Base-by-base conservation (phyloP, 2,888 invertebrate species). In the Molorchus minor region DNA sequence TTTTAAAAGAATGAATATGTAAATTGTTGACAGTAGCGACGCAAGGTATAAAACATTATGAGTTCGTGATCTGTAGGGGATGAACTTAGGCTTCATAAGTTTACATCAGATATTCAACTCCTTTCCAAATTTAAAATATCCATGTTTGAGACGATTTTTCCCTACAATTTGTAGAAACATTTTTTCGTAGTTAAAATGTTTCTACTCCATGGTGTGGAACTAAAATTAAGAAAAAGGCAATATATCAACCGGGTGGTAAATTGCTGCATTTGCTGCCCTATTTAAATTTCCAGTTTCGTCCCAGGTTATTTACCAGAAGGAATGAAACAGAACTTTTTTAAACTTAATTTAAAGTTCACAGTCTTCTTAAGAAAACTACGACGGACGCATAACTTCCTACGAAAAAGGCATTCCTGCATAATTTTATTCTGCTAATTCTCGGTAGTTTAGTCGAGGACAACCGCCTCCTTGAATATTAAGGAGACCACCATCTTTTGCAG, bases 401-500 rank as follows among this genome's bases (percentile, higher is more conserved):
- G 43, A 43, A 30, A 17, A 33, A 45, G 16, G 30, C 45, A 30
- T 45, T 45, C 45, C 45, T 45, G 45, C 29, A 45, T 45, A 13
- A 30, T 17, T 7, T 45, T 45, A 30, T 45, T 43, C 13, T 13
- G 16, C 45, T 45, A 45, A 45, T 45, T 45, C 45, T 15, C 15
- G 30, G 45, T 45, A 45, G 45, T 45, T 45, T 45, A 45, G 45
- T 16, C 16, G 30, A 13, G 45, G 45, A 45, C 30, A 45, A 16
- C n/a, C 29, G 44, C 15, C 15, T 45, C 25, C 45, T 30, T 45
- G 45, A 13, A 45, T 45, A 30, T 45, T 29, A 45, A 45, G 13
- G 17, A 30, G 45, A 45, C 30, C 45, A 45, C 30, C 45, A 17
- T 30, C 45, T 30, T 30, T 30, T 17, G 15, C 7, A 16, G 13